Conservation (phyloP, 2,797 vertebrate genomes). For the Typhlichthys subterraneus region DNA sequence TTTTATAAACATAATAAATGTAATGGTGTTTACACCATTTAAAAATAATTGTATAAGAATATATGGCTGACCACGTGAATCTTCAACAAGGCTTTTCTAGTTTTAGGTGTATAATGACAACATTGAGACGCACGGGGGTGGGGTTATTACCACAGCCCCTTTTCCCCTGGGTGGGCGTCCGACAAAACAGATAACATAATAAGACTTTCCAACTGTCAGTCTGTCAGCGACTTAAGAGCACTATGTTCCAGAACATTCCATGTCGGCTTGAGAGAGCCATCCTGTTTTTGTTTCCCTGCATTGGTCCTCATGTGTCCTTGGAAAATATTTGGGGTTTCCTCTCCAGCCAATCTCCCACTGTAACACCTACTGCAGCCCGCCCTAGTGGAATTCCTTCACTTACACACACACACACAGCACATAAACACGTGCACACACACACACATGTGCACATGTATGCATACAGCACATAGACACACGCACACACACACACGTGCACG, state of each 20-base stretch:
- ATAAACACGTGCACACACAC: slow-evolving; percentile 10
- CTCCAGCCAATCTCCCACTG: slow-evolving; percentile 1
- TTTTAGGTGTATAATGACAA: too few species aligned
- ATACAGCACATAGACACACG: not conserved
- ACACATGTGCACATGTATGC: slow-evolving; percentile 6
- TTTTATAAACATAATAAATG: too few species aligned
- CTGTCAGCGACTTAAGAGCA: slow-evolving; percentile 47
- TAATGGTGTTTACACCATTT: too few species aligned
- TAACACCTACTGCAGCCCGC: not conserved
- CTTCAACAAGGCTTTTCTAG: too few species aligned
- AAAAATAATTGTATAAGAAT: too few species aligned
- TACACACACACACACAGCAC: slow-evolving; percentile 3
- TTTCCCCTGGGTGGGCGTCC: too few species aligned
- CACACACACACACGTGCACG: slow-evolving; percentile 11
- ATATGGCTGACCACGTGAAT: too few species aligned
- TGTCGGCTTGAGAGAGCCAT: slow-evolving; percentile 52
- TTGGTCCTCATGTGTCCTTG: slow-evolving; percentile 54
- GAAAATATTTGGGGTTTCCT: slow-evolving; percentile 62
- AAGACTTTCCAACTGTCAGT: slow-evolving; percentile 51
- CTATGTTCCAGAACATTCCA: slow-evolving; percentile 63
- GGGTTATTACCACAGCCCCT: too few species aligned
- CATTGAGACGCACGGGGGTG: too few species aligned
- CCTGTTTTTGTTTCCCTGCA: slow-evolving; percentile 74
- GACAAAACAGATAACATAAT: slow-evolving; percentile 37
- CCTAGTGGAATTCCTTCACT: not conserved